Base-by-base conservation (phyloP, 2,113 vertebrate species). In the Mungos mungo region DNA sequence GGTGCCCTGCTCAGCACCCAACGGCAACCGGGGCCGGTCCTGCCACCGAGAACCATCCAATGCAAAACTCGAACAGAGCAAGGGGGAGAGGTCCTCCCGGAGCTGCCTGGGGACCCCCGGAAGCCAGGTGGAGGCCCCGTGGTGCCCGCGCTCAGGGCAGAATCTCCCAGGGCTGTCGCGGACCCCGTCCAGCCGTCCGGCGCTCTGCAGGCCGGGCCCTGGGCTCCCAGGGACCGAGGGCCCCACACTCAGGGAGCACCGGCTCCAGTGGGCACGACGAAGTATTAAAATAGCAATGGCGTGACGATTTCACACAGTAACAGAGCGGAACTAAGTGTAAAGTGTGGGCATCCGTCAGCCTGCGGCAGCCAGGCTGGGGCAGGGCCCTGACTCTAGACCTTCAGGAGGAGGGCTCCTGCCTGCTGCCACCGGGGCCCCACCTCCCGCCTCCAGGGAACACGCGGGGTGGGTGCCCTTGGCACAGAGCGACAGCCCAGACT, bases 1-100 rank as follows among this genome's bases (percentile, higher is more conserved):
- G 47, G 10, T 7, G 29, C 13, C 60, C 21, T 38, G 8, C 33
- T 47, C 3, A 23, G 14, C 18, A 12, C 19, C n/a, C 21, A 4
- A 3, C 11, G 0, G 0, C 0, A 2, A 19, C 65, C 19, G 2
- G 16, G 25, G 35, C 16, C 9, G 8, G 45, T 33, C 8, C 60
- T 13, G 2, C 31, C 2, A 0, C 79, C 23, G 38, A 60, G 81
- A 5, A 13, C 4, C 63, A 18, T 21, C 65, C 19, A 7, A 63
- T 5, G 13, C 19, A n/a, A 82, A 69, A 7, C 1, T 5, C 8
- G 14, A 16, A 0, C n/a, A 2, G 63, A 38, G 35, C 7, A 19
- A 54, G 60, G n/a, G 0, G 0, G 21, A 3, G 13, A n/a, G 25
- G 12, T 21, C 16, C 6, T 9, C 3, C 29, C 7, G 9, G 33